These are phyloP conservation scores for Drosophila dives DNA, from an alignment of 2,888 invertebrate genomes.

Conservation along the genomic window DNA sequence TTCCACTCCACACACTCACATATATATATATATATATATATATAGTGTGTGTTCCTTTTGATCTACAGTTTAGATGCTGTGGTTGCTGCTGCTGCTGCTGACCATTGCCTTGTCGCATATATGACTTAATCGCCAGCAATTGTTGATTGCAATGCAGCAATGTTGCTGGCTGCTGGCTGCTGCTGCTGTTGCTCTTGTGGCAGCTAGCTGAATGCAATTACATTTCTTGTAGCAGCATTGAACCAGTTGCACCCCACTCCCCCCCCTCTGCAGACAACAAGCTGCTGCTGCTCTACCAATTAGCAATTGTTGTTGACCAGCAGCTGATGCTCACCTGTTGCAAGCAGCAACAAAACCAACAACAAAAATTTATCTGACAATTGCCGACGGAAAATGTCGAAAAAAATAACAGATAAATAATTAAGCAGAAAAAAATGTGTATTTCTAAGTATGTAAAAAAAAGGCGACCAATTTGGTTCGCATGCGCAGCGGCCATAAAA, in stretches of 20 bases:
- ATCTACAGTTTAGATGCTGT: conserved; percentile 22
- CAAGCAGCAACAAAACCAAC: background rate
- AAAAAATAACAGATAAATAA: background rate
- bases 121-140: conserved; percentile 77
- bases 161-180: conserved; percentile 28
- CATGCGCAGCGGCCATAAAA: conserved; percentile 73
- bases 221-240: conserved; percentile 57
- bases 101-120: conserved; percentile 57
- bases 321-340: conserved; percentile 71
- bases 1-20: background rate
- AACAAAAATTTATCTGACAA: conserved; percentile 22
- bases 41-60: conserved; percentile 11
- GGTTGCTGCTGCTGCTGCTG: conserved; percentile 23
- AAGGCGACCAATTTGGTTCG: conserved; percentile 44
- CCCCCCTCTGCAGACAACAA: background rate
- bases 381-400: conserved; percentile 25
- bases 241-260: conserved; percentile 19
- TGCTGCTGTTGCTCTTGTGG: conserved; percentile 7
- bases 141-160: conserved; percentile 64
- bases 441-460: background rate
- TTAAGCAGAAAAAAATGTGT: conserved; percentile 6
- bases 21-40: background rate
- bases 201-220: conserved; percentile 63
- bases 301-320: conserved; percentile 54
- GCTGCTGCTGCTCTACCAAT: conserved; percentile 34